Base-by-base conservation (phyloP, 2,888 invertebrate species). In the Drosophila atripex region DNA sequence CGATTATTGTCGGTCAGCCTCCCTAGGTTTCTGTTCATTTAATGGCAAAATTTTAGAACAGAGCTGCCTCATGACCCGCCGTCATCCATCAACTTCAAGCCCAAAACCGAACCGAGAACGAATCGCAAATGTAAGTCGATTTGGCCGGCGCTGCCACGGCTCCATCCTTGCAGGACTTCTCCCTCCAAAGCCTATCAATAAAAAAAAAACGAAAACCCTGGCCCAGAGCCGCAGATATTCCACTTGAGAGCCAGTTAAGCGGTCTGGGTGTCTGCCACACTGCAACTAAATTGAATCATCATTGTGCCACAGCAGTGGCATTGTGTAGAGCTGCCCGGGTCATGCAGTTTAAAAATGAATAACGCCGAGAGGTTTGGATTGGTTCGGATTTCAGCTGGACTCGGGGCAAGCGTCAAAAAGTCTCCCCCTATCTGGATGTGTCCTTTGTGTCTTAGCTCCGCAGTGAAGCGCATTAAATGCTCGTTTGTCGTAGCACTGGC, bases 271-370 rank as follows among this genome's bases (percentile, higher is more conserved):
- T 35, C 14, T 49, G 64, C 65, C 75, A 58, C 45, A 72, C 66
- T 76, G 80, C 76, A 74, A 60, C 78, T 71, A 79, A 83, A 84
- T 84, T 79, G 79, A 84, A 82, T 84, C 79, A 73, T 73, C 74
- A 52, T 73, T 63, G 55, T 54, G 35, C 30, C 16, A 7, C 39
- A 39, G 39, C 38, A 39, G 39, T 16, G 54, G 38, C 49, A 45
- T 23, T 43, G 35, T 39, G 7, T 32, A 12, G 18, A 60, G n/a
- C n/a, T 71, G 60, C 64, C 57, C 63, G 56, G 50, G 50, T 71
- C 61, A 66, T 70, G 72, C 76, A 80, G 72, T 78, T 66, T 77
- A 70, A 76, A 80, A 80, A 78, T 80, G 71, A 73, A 76, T 76
- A 76, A 73, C 77, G 71, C 45, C 58, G 23, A 69, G 50, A 54